Evolutionary conservation across 2,888 invertebrate species (phyloP), one percentile per base, ranked within the genome.

Genomic region (Lithodes maja): DNA sequence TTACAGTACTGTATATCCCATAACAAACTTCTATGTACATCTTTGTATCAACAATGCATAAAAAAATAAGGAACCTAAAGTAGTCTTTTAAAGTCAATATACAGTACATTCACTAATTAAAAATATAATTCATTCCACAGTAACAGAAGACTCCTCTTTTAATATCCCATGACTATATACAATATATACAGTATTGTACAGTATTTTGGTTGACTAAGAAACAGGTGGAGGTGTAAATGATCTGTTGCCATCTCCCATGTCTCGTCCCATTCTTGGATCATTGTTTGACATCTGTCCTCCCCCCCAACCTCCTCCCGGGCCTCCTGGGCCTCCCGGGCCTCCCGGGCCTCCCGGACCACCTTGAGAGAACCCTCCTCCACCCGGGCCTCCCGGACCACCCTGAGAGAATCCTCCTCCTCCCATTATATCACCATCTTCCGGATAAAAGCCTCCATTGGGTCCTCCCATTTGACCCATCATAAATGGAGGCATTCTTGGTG

Each of bases 171-270:
- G 33, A 33, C 33, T 33, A 33, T 33, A 33, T 33, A 33, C 33
- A 33, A 33, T 33, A 33, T 33, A 33, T 61, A 61, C 61, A 61
- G 61, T 61, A 61, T 61, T 61, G 61, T 61, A 61, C 61, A 61
- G 61, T n/a, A n/a, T 17, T n/a, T n/a, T 17, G 17, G 17, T n/a
- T n/a, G 12, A 71, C 85, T 85, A 90, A 61, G 90, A 90, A 61
- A 90, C 85, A 17, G 87, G 84, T 33, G 90, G 87, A 15, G 90
- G 90, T 54, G 90, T 87, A 53, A 85, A 90, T 12, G 90, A 90
- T 33, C 83, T 78, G 79, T 55, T 55, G 49, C 86, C 90, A 53
- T 86, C 86, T 17, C 88, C 89, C 88, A 89, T 86, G 71, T 90
- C 90, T 79, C 89, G 81, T 3, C 79, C 74, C 5, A 90, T 53